Percentiles rank a stretch among this genome's conserved stretches.
Conservation (phyloP, 2,888 invertebrate genomes). For the Neoitamus cyanurus region DNA sequence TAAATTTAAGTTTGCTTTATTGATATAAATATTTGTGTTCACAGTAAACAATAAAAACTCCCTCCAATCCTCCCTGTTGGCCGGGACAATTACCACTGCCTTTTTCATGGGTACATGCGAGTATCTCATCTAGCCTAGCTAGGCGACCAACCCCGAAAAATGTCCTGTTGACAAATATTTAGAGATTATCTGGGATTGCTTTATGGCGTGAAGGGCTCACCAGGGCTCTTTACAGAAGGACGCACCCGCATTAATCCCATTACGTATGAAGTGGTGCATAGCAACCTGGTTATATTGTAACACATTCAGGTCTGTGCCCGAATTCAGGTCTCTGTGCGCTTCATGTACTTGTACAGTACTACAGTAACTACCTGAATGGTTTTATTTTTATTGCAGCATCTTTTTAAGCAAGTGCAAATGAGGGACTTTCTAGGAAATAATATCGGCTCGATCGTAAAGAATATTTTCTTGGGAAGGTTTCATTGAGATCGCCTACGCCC, state of each 20-base stretch:
- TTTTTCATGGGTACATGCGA: not conserved
- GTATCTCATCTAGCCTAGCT: not conserved
- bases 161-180: not conserved
- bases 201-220: slow-evolving; percentile 5
- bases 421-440: not conserved
- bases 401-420: not conserved
- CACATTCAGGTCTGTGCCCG: not conserved
- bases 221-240: not conserved
- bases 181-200: not conserved
- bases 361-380: not conserved
- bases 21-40: not conserved
- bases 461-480: not conserved
- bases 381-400: not conserved
- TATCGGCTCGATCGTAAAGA: not conserved
- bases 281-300: not conserved
- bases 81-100: not conserved
- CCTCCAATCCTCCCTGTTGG: not conserved
- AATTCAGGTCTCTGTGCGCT: not conserved
- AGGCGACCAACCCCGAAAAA: not conserved
- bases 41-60: not conserved
- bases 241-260: slow-evolving; percentile 1
- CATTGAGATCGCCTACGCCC: not conserved
- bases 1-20: not conserved
- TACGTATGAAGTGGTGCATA: not conserved
- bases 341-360: no score